Evolutionary conservation across 2,113 vertebrate species (phyloP).

Genomic region (Leuciscus idus): DNA sequence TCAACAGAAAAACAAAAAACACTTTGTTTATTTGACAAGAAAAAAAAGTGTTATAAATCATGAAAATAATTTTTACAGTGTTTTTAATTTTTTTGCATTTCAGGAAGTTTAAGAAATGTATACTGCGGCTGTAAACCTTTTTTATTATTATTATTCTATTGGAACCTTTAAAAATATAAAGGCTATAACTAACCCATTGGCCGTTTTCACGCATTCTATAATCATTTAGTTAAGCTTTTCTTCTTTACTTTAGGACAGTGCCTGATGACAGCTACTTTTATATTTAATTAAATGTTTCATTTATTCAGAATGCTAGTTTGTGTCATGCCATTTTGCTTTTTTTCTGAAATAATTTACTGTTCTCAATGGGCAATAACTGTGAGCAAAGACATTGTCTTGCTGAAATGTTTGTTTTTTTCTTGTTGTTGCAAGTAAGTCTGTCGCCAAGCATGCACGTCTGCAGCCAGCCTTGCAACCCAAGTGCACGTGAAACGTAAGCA

Average conservation of each 20-base stretch:
- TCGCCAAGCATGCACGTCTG: not conserved
- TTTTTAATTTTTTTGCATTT: not conserved
- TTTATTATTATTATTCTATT: not conserved
- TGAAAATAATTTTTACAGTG: no score
- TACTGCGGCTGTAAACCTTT: not conserved
- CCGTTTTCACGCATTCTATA: not conserved
- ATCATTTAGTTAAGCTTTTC: not conserved
- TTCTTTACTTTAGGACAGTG: not conserved
- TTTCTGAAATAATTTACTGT: not conserved
- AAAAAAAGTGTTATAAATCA: no score
- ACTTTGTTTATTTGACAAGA: no score
- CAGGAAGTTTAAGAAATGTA: no score
- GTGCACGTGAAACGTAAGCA: conserved; percentile 36
- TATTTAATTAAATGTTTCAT: not conserved
- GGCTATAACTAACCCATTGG: no score
- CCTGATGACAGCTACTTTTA: not conserved
- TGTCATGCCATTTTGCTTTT: not conserved
- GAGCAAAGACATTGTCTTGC: not conserved
- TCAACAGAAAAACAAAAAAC: no score
- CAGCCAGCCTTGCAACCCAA: not conserved
- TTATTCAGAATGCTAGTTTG: not conserved
- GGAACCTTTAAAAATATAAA: not conserved
- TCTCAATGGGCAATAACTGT: not conserved
- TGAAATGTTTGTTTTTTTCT: not conserved
- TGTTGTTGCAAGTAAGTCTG: conserved; percentile 1